These are phyloP conservation scores for Clinocottus analis DNA, from an alignment of 2,113 vertebrate species.

Conservation along the genomic window DNA sequence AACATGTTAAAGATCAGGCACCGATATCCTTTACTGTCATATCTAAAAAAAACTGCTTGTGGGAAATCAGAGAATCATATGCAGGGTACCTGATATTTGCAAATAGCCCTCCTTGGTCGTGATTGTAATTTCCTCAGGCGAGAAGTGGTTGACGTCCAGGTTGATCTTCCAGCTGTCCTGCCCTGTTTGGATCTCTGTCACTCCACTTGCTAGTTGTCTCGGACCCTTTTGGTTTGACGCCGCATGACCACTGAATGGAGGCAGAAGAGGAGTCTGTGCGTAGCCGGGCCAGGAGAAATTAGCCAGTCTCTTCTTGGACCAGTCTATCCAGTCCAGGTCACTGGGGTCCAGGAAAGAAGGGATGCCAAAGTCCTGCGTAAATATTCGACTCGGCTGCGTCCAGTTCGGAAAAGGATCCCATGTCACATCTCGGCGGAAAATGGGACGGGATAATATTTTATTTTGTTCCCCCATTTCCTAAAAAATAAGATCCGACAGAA, in stretches of 20 bases:
- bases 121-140: conserved; percentile 78
- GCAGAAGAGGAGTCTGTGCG: conserved; percentile 54
- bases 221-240: conserved; percentile 9
- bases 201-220: conserved; percentile 52
- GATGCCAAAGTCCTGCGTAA: conserved; percentile 74
- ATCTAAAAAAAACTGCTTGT: not conserved
- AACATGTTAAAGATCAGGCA: not conserved
- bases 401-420: conserved; percentile 79
- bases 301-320: conserved; percentile 73
- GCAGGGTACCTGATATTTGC: conserved; percentile 77
- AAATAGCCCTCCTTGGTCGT: conserved; percentile 79
- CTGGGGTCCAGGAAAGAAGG: conserved; percentile 74
- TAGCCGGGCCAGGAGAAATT: conserved; percentile 68
- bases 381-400: conserved; percentile 72
- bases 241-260: conserved; percentile 34
- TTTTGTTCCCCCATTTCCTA: conserved; percentile 72
- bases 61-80: not conserved
- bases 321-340: conserved; percentile 78
- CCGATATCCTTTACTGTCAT: not conserved
- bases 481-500: conserved; percentile 22
- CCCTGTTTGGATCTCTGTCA: conserved; percentile 72
- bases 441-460: conserved; percentile 72
- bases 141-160: conserved; percentile 80
- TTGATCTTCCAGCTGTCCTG: conserved; percentile 77
- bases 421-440: conserved; percentile 73